phyloP scores from a whole-genome alignment of 2,888 invertebrate species.

The Polyploca ridens region DNA sequence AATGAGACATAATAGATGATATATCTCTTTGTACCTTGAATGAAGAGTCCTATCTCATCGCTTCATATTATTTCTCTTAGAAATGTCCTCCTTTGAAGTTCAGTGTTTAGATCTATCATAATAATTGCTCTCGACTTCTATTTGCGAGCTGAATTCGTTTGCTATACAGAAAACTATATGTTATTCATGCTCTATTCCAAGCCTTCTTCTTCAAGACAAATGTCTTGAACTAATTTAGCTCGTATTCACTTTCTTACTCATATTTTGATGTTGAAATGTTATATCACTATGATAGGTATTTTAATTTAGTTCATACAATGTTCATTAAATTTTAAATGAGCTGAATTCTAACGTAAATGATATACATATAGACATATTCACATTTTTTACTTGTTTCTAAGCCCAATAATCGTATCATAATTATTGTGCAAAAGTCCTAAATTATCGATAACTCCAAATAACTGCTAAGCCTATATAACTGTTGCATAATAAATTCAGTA shows the following conservation, averaged over 20 bases:
- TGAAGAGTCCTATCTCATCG: constrained; percentile 55
- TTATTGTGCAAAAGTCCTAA: too few relatives aligned
- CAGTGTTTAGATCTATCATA: constrained; percentile 49
- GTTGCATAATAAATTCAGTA: too few relatives aligned
- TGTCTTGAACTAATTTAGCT: constrained; percentile 18
- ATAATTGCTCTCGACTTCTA: constrained; percentile 48
- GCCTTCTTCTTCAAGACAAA: constrained; percentile 23
- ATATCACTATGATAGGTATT: neutral
- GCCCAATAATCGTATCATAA: too few relatives aligned
- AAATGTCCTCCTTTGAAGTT: constrained; percentile 56
- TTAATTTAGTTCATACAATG: too few relatives aligned
- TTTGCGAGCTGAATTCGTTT: constrained; percentile 21
- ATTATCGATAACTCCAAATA: too few relatives aligned
- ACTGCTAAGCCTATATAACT: too few relatives aligned
- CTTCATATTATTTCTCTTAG: constrained; percentile 55
- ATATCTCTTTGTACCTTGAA: constrained; percentile 70
- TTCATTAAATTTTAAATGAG: too few relatives aligned
- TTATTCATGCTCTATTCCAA: constrained; percentile 31
- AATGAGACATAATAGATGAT: constrained; percentile 74
- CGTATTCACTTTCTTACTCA: too few relatives aligned
- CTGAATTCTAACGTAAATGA: too few relatives aligned
- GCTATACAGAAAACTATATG: constrained; percentile 34
- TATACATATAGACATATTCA: too few relatives aligned
- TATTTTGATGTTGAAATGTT: neutral
- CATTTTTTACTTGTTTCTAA: too few relatives aligned